Evolutionary conservation across 2,888 invertebrate species (phyloP).

Genomic region (Pandemis cinnamomeana): DNA sequence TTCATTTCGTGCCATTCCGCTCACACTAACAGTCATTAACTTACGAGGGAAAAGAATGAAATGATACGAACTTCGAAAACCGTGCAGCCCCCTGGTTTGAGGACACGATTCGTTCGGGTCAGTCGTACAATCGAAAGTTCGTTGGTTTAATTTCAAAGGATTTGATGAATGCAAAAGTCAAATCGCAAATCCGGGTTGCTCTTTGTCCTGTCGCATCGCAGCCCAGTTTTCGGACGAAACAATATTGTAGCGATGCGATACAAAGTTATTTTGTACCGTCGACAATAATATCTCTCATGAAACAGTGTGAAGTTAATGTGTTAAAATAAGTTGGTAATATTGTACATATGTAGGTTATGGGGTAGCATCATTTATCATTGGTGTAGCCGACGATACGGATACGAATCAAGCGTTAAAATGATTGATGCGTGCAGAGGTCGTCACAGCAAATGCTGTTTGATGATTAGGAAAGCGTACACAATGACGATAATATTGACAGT

Average conservation of each 20-base stretch:
- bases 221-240: slow-evolving; percentile 22
- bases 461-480: slow-evolving; percentile 21
- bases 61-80: no score
- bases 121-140: slow-evolving; percentile 16
- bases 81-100: neutral
- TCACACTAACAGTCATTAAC: no score
- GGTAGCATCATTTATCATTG: slow-evolving; percentile 8
- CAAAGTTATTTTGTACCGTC: slow-evolving; percentile 13
- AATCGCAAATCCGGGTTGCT: slow-evolving; percentile 36
- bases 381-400: neutral
- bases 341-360: slow-evolving; percentile 3
- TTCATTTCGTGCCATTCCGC: no score
- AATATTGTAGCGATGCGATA: slow-evolving; percentile 6
- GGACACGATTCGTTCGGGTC: slow-evolving; percentile 28
- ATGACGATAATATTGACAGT: slow-evolving; percentile 34
- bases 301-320: slow-evolving; percentile 1
- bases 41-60: no score
- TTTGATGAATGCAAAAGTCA: neutral
- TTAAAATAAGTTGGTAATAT: neutral
- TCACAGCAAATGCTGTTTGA: slow-evolving; percentile 17
- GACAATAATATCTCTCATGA: neutral
- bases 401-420: slow-evolving; percentile 27
- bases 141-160: slow-evolving; percentile 27
- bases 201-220: slow-evolving; percentile 15
- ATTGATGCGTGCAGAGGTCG: slow-evolving; percentile 26